These are phyloP conservation scores for Pithys albifrons DNA, from an alignment of 2,113 vertebrate genomes.

Conservation along the genomic window DNA sequence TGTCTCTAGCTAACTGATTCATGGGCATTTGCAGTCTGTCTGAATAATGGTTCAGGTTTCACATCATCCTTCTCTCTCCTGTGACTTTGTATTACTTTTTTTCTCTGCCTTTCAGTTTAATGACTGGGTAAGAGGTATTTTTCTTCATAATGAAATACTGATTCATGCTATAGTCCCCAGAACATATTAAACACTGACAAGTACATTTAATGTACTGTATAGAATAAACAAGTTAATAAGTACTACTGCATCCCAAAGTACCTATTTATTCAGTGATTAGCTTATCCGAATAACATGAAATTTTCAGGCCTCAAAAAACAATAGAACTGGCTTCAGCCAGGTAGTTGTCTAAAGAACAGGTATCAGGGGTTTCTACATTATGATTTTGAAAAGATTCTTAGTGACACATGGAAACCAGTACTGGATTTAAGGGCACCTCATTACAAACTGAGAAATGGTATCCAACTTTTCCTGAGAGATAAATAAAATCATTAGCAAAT, in stretches of 20 bases:
- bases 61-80: neutral
- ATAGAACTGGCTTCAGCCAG: neutral
- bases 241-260: neutral
- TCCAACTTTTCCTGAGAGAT: neutral
- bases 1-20: neutral
- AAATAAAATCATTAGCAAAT: neutral
- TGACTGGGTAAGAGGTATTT: neutral
- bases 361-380: neutral
- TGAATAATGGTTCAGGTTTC: conserved; percentile 6
- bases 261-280: neutral
- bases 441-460: neutral
- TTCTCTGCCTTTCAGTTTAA: neutral
- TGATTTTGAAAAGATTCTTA: neutral
- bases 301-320: conserved; percentile 6
- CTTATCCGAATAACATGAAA: neutral
- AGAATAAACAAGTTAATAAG: neutral
- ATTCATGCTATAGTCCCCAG: neutral
- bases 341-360: neutral
- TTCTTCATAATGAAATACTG: conserved; percentile 4
- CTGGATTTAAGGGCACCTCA: neutral
- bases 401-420: neutral
- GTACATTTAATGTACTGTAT: neutral
- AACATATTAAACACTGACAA: neutral
- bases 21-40: neutral
- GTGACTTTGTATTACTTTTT: neutral